A percentile compares a stretch with the other conserved stretches of the same genome.
Evolutionary conservation across 2,797 vertebrate genomes (phyloP).

Genomic region (Pelobates cultripes): DNA sequence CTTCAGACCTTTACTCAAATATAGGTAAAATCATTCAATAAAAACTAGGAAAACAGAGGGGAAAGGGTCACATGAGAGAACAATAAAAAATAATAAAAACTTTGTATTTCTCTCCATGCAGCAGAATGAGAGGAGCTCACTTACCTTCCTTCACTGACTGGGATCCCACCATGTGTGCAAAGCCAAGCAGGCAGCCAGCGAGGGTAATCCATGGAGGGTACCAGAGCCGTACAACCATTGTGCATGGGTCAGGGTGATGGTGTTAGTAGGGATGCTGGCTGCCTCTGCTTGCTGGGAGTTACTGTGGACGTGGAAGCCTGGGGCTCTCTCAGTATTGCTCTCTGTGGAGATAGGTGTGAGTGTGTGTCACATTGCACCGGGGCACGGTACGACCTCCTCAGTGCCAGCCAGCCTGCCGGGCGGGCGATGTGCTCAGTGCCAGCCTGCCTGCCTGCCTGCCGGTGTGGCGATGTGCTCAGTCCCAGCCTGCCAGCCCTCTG

Average conservation of each 20-base stretch:
- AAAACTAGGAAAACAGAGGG: too few species aligned
- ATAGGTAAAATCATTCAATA: too few species aligned
- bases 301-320: constrained; percentile 8
- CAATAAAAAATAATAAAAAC: neutral
- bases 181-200: constrained; percentile 82
- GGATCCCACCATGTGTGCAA: constrained; percentile 80
- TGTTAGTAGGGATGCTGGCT: constrained; percentile 26
- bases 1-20: too few species aligned
- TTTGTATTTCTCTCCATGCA: neutral
- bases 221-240: constrained; percentile 84
- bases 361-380: neutral
- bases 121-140: constrained; percentile 45
- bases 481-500: constrained; percentile 74
- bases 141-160: constrained; percentile 97
- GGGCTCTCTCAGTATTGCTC: neutral
- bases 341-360: neutral
- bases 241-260: constrained; percentile 66
- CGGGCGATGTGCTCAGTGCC: neutral
- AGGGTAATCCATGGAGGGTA: constrained; percentile 88
- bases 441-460: constrained; percentile 69
- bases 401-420: constrained; percentile 9
- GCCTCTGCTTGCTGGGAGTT: constrained; percentile 38
- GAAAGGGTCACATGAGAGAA: neutral
- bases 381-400: neutral
- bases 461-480: constrained; percentile 70